Percentiles rank a stretch among this genome's conserved stretches.
phyloP scores from a whole-genome alignment of 2,113 vertebrate species.

The Otis tarda region DNA sequence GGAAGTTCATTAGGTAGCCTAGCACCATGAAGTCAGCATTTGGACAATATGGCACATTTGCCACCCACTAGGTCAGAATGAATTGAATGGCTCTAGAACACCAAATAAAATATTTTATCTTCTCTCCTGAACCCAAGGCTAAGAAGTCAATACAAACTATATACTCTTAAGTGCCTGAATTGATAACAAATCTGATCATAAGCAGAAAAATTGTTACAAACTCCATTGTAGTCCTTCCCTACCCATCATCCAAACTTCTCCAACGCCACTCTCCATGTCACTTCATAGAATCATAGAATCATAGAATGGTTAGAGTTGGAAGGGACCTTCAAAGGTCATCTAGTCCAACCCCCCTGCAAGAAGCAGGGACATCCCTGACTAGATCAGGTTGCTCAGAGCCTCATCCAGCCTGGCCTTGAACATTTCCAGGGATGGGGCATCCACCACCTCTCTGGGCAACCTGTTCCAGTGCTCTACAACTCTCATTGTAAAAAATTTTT shows the following conservation, averaged over 20 bases:
- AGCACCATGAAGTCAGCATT: not conserved
- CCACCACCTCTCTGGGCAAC: no score
- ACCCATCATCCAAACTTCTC: not conserved
- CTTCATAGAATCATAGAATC: no score
- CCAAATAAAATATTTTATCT: not conserved
- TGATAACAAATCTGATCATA: not conserved
- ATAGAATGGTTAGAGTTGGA: no score
- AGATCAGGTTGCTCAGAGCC: no score
- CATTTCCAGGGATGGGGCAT: no score
- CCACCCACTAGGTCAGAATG: not conserved
- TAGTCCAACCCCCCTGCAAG: no score
- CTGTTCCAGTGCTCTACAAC: no score
- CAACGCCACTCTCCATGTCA: not conserved
- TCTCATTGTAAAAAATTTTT: no score
- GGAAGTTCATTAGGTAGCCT: not conserved
- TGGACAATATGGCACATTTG: not conserved
- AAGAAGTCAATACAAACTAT: not conserved
- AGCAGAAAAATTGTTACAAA: not conserved
- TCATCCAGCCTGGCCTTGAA: no score
- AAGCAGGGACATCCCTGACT: no score
- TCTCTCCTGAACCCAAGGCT: not conserved
- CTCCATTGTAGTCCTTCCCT: accelerated
- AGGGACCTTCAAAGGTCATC: no score
- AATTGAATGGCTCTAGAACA: not conserved
- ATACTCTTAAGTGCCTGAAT: not conserved